Evolutionary conservation across 2,113 vertebrate genomes (phyloP).

Genomic region (Ranitomeya variabilis): DNA sequence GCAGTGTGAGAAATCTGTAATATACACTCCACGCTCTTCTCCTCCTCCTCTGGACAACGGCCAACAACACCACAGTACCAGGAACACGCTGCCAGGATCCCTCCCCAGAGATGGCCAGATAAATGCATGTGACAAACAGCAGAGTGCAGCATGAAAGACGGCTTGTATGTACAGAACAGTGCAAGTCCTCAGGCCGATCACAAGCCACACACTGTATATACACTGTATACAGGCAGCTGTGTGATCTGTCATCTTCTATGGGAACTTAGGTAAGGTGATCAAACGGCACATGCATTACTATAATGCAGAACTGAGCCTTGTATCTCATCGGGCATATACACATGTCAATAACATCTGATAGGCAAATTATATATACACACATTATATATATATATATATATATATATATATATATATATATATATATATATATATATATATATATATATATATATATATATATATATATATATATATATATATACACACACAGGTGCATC

Average conservation of each 20-base stretch:
- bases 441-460: too few species aligned
- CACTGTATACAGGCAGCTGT: background rate
- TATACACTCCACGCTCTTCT: background rate
- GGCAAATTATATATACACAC: too few species aligned
- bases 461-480: too few species aligned
- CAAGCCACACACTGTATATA: background rate
- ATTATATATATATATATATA: too few species aligned
- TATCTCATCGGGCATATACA: too few species aligned
- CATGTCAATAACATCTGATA: too few species aligned
- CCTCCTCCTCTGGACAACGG: constrained; percentile 10
- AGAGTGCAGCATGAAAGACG: background rate
- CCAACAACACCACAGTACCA: constrained; percentile 23
- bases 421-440: too few species aligned
- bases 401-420: too few species aligned
- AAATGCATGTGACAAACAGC: constrained; percentile 10
- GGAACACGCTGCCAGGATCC: background rate
- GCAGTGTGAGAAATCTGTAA: constrained; percentile 28
- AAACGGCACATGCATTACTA: background rate
- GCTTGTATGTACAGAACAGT: constrained; percentile 26
- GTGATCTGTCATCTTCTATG: background rate
- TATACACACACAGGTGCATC: too few species aligned
- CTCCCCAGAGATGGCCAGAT: constrained; percentile 17
- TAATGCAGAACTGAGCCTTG: background rate
- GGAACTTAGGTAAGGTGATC: background rate
- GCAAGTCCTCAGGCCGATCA: background rate